Evolutionary conservation across 2,113 vertebrate species (phyloP).

Genomic region (Rhea pennata): DNA sequence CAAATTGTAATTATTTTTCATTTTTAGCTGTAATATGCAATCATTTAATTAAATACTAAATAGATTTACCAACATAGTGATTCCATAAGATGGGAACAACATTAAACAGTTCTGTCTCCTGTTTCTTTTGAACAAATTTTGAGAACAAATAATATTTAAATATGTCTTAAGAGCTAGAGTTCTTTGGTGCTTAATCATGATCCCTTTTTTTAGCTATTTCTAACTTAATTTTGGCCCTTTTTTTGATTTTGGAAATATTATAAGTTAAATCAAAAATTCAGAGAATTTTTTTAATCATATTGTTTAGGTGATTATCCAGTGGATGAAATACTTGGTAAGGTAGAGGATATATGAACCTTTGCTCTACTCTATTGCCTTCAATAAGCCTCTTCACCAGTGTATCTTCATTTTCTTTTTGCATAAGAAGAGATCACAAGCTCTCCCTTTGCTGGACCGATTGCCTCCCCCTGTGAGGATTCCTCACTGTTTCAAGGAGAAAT

Average conservation of each 20-base stretch:
- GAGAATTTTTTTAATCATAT: background rate
- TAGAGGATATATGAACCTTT: background rate
- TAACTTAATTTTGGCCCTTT: background rate
- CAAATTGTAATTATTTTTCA: slow-evolving; percentile 19
- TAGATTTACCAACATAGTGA: background rate
- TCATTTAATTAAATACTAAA: slow-evolving; percentile 11
- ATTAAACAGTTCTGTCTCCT: background rate
- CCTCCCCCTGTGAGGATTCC: background rate
- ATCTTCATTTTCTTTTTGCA: background rate
- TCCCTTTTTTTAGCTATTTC: background rate
- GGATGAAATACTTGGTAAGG: background rate
- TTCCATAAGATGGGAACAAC: background rate
- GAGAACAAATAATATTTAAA: background rate
- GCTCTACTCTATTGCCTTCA: background rate
- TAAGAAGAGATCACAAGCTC: background rate
- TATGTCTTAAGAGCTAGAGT: background rate
- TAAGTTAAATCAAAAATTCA: background rate
- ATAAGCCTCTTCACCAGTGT: background rate
- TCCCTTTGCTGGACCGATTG: background rate
- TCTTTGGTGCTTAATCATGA: rapidly evolving
- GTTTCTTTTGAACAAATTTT: background rate
- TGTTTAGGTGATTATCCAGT: background rate
- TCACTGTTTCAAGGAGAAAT: background rate
- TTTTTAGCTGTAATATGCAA: background rate
- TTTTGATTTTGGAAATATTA: background rate